Evolutionary conservation across 1,140 invertebrate genomes (phyloP), one percentile per base, ranked within the genome.

Genomic region (Agraylea sexmaculata): DNA sequence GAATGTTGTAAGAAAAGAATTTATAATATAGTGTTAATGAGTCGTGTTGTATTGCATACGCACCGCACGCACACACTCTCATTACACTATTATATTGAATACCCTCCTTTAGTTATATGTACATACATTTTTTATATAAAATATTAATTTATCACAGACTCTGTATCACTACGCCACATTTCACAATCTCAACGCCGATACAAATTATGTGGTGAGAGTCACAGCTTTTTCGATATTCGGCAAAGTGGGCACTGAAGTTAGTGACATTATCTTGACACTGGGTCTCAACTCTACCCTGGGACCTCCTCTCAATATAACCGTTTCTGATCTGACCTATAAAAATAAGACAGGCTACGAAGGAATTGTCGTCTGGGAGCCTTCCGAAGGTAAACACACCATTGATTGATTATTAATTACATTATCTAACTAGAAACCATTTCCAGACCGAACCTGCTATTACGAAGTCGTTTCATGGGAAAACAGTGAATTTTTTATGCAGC

Each of bases 361-460:
- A 4, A 49, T 53, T 21, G 28, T 59, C 39, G 25, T 20, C 22
- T 54, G 58, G 27, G 22, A 40, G 34, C 56, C 58, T 4, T 49
- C 45, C 11, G 34, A 54, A 43, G 57, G 59, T 62, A 51, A 50
- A 16, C 20, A 34, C 32, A 20, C 27, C 28, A 45, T 51, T 40
- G 12, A 46, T 25, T 48, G 40, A 37, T 34, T 27, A 45, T 43
- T 51, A 29, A 37, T 21, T 32, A 22, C 31, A 27, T 43, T 41
- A 25, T 36, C n/a, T 18, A 37, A 33, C 11, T 28, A 40, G 47
- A 6, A 2, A 40, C 22, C 45, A 40, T 17, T 55, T 55, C 17
- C 35, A 60, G 62, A 62, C 46, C 49, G 32, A 1, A 54, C 51
- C 29, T 65, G 62, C 34, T 51, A 38, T 21, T 63, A 65, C 44